Conservation (phyloP, 1,140 invertebrate species). For the Nephila pilipes region DNA sequence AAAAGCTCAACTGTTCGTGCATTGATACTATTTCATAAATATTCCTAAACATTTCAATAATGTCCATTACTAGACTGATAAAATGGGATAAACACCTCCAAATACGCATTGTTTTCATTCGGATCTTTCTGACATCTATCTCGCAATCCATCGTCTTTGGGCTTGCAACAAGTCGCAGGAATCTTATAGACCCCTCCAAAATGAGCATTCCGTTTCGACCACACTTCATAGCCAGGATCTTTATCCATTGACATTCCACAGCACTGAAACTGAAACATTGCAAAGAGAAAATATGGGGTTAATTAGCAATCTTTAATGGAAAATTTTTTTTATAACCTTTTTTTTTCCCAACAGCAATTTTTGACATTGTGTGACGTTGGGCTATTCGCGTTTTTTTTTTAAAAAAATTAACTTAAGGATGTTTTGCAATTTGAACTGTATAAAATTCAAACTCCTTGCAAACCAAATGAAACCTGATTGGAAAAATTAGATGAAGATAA, state of each 20-base stretch:
- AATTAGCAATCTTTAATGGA: too few relatives aligned
- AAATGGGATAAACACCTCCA: slow-evolving; percentile 69
- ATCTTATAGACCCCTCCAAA: slow-evolving; percentile 84
- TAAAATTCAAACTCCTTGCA: too few relatives aligned
- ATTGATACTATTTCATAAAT: neutral
- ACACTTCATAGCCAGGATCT: slow-evolving; percentile 86
- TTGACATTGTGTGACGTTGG: too few relatives aligned
- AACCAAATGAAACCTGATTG: too few relatives aligned
- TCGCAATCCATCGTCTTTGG: slow-evolving; percentile 71
- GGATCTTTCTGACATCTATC: slow-evolving; percentile 74
- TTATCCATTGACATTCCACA: slow-evolving; percentile 86
- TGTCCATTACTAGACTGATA: neutral
- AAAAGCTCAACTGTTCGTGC: neutral
- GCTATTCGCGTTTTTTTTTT: too few relatives aligned
- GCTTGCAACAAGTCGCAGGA: slow-evolving; percentile 90
- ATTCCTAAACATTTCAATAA: neutral
- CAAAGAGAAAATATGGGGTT: too few relatives aligned
- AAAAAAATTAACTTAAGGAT: too few relatives aligned
- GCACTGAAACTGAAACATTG: slow-evolving; percentile 86
- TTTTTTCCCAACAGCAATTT: too few relatives aligned
- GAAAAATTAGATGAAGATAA: too few relatives aligned
- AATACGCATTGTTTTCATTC: slow-evolving; percentile 74
- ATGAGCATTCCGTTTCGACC: slow-evolving; percentile 83
- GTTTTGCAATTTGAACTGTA: too few relatives aligned
- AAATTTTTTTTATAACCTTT: too few relatives aligned